phyloP scores from a whole-genome alignment of 1,140 invertebrate genomes.

The Formica exsecta region DNA sequence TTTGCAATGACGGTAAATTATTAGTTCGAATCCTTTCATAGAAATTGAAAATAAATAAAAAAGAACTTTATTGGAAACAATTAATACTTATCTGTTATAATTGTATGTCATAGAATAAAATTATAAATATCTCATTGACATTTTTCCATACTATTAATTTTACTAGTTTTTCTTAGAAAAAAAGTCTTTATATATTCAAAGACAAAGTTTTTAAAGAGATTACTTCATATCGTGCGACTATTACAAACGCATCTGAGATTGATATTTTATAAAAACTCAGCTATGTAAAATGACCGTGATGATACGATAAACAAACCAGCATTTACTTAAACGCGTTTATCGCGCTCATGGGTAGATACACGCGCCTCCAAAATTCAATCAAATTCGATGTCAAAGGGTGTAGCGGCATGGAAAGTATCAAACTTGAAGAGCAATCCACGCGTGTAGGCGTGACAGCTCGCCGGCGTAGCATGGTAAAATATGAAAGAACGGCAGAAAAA shows the following conservation, averaged over 20 bases:
- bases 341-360: not conserved
- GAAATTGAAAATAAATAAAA: not conserved
- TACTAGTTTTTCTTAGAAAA: not conserved
- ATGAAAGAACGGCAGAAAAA: conserved; percentile 63
- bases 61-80: not conserved
- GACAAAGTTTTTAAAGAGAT: not conserved
- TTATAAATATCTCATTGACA: not conserved
- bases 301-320: conserved; percentile 10
- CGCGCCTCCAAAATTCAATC: conserved; percentile 26
- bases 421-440: not conserved
- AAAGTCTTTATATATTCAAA: not conserved
- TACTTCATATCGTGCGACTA: not conserved
- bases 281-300: conserved; percentile 5
- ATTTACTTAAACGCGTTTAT: conserved; percentile 50
- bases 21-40: not conserved
- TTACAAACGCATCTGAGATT: not conserved
- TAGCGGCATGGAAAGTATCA: conserved; percentile 29
- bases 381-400: conserved; percentile 46
- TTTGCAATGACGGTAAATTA: not conserved
- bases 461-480: conserved; percentile 22
- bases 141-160: not conserved
- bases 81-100: not conserved
- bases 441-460: conserved; percentile 41
- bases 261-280: not conserved
- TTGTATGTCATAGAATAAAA: not conserved